phyloP scores from a whole-genome alignment of 2,113 vertebrate species.

The Mustela nigripes region DNA sequence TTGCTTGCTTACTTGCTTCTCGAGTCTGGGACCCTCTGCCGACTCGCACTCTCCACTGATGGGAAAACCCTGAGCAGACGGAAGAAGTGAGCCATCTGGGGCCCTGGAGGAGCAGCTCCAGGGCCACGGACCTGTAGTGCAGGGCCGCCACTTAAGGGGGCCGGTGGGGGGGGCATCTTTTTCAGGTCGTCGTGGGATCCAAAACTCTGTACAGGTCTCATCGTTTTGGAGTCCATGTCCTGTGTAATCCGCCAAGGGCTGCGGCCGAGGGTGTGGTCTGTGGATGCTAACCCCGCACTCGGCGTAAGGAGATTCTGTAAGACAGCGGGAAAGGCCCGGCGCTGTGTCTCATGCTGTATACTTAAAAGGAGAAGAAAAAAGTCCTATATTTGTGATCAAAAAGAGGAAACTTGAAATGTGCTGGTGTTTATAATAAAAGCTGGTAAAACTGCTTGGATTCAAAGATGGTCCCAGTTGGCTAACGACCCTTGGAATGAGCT shows the following conservation, averaged over 20 bases:
- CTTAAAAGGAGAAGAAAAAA: constrained; percentile 84
- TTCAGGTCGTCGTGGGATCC: constrained; percentile 69
- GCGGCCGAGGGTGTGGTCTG: constrained; percentile 76
- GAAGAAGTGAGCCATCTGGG: background rate
- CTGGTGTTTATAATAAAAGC: constrained; percentile 91
- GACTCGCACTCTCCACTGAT: fast-evolving
- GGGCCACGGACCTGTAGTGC: background rate
- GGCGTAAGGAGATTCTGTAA: constrained; percentile 80
- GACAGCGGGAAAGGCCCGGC: constrained; percentile 80
- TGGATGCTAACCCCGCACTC: constrained; percentile 76
- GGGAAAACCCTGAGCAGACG: background rate
- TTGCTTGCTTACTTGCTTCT: background rate
- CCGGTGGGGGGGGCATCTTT: constrained; percentile 52
- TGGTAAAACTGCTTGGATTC: constrained; percentile 88
- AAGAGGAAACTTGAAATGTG: constrained; percentile 89
- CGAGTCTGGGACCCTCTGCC: background rate
- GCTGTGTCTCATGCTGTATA: constrained; percentile 87
- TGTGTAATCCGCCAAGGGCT: constrained; percentile 70
- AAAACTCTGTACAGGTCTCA: constrained; percentile 58
- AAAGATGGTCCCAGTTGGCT: constrained; percentile 86
- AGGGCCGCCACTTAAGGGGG: background rate
- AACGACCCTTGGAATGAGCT: constrained; percentile 63
- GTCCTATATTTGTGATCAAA: constrained; percentile 89
- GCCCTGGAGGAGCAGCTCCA: background rate
- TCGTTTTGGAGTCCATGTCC: constrained; percentile 74